Conservation (phyloP, 2,888 invertebrate species). For the Tridacna crocea region DNA sequence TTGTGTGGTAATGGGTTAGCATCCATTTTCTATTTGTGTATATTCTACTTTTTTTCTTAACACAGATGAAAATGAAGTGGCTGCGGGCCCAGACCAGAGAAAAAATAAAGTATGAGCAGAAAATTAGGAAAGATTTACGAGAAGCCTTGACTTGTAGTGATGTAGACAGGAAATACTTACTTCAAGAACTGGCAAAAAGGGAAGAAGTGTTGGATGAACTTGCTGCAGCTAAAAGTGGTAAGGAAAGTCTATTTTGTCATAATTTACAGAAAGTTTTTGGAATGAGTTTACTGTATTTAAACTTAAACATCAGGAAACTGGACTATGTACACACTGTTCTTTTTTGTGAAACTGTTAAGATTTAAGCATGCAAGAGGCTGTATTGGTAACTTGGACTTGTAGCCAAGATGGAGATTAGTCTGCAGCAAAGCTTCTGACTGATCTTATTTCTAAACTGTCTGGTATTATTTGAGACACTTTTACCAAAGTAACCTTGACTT, state of each 20-base stretch:
- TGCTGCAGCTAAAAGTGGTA: slow-evolving; percentile 75
- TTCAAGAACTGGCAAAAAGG: slow-evolving; percentile 71
- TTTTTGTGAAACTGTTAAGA: not conserved
- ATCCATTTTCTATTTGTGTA: not conserved
- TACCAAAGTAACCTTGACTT: no score
- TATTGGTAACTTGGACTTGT: no score
- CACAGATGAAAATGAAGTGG: slow-evolving; percentile 78
- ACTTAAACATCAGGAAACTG: no score
- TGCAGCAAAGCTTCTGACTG: no score
- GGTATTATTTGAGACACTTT: no score
- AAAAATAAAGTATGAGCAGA: slow-evolving; percentile 73
- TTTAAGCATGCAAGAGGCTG: no score
- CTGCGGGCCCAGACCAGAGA: slow-evolving; percentile 70
- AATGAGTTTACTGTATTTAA: no score
- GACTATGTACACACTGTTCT: not conserved
- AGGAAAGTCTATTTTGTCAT: not conserved
- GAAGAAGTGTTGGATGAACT: slow-evolving; percentile 78
- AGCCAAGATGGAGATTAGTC: no score
- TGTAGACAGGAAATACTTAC: slow-evolving; percentile 72
- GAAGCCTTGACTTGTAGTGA: slow-evolving; percentile 75
- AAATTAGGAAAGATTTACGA: slow-evolving; percentile 73
- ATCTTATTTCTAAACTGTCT: no score
- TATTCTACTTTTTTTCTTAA: not conserved
- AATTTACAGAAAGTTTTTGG: no score
- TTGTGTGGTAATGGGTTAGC: no score